A percentile compares a stretch with the other conserved stretches of the same genome.
Evolutionary conservation across 2,888 invertebrate genomes (phyloP).

Genomic region (Lymantria monacha): DNA sequence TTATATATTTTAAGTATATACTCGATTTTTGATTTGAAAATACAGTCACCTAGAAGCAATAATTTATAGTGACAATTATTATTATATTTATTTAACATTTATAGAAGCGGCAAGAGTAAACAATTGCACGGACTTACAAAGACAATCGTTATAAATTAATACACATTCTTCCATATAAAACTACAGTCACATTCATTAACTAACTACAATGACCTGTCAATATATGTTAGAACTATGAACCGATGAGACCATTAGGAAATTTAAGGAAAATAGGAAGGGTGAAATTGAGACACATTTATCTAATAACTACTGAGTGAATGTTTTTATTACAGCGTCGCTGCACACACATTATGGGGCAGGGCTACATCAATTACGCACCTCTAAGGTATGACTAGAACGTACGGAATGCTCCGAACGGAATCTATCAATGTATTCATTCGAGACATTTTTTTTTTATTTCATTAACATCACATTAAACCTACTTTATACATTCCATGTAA

Average conservation of each 20-base stretch:
- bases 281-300: not conserved
- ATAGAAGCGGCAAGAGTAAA: slow-evolving; percentile 63
- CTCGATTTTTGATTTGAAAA: slow-evolving; percentile 48
- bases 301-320: slow-evolving; percentile 55
- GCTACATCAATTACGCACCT: slow-evolving; percentile 62
- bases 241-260: slow-evolving; percentile 33
- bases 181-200: slow-evolving; percentile 69
- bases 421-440: slow-evolving; percentile 34
- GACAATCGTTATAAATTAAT: slow-evolving; percentile 45
- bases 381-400: slow-evolving; percentile 67
- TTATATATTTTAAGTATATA: slow-evolving; percentile 46
- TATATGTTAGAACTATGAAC: slow-evolving; percentile 45
- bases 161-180: slow-evolving; percentile 55
- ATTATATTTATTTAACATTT: slow-evolving; percentile 62
- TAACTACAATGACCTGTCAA: slow-evolving; percentile 59
- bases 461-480: slow-evolving; percentile 60
- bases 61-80: slow-evolving; percentile 58
- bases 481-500: slow-evolving; percentile 76
- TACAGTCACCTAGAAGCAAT: slow-evolving; percentile 71
- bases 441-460: slow-evolving; percentile 16
- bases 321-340: slow-evolving; percentile 53
- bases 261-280: slow-evolving; percentile 1
- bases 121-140: slow-evolving; percentile 54
- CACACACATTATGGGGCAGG: slow-evolving; percentile 49
- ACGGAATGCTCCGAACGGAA: slow-evolving; percentile 56